Base-by-base conservation (phyloP, 2,888 invertebrate genomes). In the Gibbula magus region DNA sequence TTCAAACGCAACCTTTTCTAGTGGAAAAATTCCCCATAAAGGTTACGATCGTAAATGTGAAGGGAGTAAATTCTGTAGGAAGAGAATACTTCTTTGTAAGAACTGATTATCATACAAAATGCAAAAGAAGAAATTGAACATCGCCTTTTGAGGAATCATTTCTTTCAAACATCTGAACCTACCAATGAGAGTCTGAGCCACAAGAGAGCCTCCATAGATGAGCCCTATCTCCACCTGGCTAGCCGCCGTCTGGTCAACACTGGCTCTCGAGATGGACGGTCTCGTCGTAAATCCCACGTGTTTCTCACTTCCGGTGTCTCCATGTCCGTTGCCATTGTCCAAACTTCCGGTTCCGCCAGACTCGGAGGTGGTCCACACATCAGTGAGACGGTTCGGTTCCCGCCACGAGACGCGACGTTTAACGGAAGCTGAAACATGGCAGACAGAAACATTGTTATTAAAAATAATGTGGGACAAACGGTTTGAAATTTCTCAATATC, bases 151-250 rank as follows among this genome's bases (percentile, higher is more conserved):
- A 35, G 3, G 7, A 35, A 35, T 35, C 35, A 3, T 35, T 35
- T 35, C 35, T 35, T 35, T 35, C 35, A 35, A 35, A 35, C 7
- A 35, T n/a, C 35, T 35, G 35, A 45, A 8, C 87, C 82, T 88
- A 97, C 97, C 97, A 84, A 97, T 96, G 96, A 97, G 96, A 4
- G 96, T 96, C 75, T 96, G 96, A 39, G 96, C 94, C 83, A 97
- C 96, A 85, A 96, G 94, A 90, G 96, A 96, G 54, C 96, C 94
- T 18, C 96, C 97, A 76, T 96, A 96, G 90, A 96, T 95, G 0
- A 97, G 94, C 1, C 96, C 96, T 76, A 97, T 93, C 91, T 96
- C 96, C 45, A 45, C 45, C 45, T 45, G 45, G 45, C 1, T 45
- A 1, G 45, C 45, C 1, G 45, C 45, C 85, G 96, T 93, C 91